Base-by-base conservation (phyloP, 2,113 vertebrate species). In the Toxostoma redivivum region DNA sequence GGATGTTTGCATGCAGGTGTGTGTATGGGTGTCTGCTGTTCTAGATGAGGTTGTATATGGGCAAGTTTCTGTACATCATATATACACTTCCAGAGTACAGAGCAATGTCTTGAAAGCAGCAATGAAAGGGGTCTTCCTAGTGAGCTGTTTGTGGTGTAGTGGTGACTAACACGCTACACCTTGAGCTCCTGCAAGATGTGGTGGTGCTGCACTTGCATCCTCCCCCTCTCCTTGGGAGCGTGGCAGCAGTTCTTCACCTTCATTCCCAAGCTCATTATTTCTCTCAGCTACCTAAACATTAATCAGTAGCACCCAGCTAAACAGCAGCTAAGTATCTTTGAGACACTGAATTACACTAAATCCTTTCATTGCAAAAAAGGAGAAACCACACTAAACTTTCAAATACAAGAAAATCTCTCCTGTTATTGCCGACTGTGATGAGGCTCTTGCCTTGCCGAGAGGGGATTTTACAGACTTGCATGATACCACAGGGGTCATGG, bases 1-100 rank as follows among this genome's bases (percentile, higher is more conserved):
- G 56, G 35, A 38, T 48, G 15, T 24, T 33, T 23, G 9, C 0
- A 0, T 65, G 33, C 35, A 27, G 24, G 8, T 24, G 2, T 15
- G 25, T 20, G 12, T 15, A 7, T 33, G 19, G 44, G 7, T 71
- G 19, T 53, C 35, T 91, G 42, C 45, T 81, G 1, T 81, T 66
- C 58, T 37, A 0, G 15, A 11, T 19, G 35, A 62, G 12, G 11
- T 48, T 65, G 15, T 25, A 4, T 33, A 24, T 30, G 37, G 48
- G 12, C 57, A 42, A 30, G 33, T 50, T 85, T 80, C 47, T 86
- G 28, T 50, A n/a, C 44, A 35, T 86, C 31, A 30, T 15, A 11
- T 25, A 10, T 37, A 4, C 4, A 4, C 7, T 86, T 58, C 30
- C 11, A 25, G 53, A 53, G 12, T 33, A 31, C 28, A 28, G 40